A percentile compares a stretch with the other conserved stretches of the same genome.
phyloP scores from a whole-genome alignment of 2,113 vertebrate genomes.

The Epinephelus lanceolatus region DNA sequence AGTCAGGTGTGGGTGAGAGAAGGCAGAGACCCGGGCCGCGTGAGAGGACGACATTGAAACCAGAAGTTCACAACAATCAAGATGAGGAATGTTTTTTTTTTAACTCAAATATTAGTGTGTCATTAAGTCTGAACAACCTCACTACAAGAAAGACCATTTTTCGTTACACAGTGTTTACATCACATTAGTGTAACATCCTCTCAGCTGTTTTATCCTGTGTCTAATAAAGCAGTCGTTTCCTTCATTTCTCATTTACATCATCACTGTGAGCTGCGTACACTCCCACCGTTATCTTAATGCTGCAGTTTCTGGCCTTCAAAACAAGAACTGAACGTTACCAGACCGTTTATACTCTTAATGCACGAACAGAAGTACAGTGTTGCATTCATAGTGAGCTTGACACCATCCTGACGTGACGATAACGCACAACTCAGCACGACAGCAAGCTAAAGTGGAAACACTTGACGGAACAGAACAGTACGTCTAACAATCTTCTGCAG shows the following conservation, averaged over 20 bases:
- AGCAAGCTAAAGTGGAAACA: conserved; percentile 46
- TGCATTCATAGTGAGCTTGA: conserved; percentile 40
- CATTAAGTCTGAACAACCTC: conserved; percentile 40
- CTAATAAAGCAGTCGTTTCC: neutral
- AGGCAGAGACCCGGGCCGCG: conserved; percentile 43
- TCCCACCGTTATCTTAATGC: neutral
- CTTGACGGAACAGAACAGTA: conserved; percentile 37
- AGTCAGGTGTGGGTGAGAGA: conserved; percentile 42
- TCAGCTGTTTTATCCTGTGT: neutral
- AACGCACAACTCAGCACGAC: conserved; percentile 39
- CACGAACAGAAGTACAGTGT: conserved; percentile 38
- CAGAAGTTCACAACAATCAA: conserved; percentile 43
- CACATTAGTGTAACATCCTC: neutral
- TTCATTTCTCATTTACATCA: neutral
- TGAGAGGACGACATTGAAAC: conserved; percentile 32
- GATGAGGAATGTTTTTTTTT: neutral
- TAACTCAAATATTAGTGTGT: conserved; percentile 17
- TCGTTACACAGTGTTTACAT: conserved; percentile 10
- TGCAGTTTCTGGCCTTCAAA: conserved; percentile 11
- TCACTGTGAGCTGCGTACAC: neutral
- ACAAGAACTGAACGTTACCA: conserved; percentile 20
- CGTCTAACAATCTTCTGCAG: conserved; percentile 19
- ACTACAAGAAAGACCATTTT: conserved; percentile 42
- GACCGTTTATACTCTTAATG: conserved; percentile 21
- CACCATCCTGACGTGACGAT: conserved; percentile 18